Evolutionary conservation across 92 coral and sea anemone species (phyloP).

Genomic region (Porites cylindrica): DNA sequence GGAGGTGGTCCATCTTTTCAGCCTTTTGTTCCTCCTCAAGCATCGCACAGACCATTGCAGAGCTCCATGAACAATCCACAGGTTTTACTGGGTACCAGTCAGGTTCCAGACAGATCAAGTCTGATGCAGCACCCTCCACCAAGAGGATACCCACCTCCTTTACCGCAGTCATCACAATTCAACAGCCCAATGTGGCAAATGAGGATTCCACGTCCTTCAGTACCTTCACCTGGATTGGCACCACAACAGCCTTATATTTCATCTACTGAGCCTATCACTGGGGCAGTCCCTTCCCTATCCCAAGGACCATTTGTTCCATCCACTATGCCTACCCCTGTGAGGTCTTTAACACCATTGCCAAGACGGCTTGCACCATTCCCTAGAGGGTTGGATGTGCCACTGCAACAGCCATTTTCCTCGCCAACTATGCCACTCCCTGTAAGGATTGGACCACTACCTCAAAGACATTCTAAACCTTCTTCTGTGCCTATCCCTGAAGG

Average conservation of each 20-base stretch:
- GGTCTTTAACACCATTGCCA: background rate
- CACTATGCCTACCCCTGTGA: background rate
- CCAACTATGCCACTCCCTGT: background rate
- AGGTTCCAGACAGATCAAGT: background rate
- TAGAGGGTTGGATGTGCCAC: background rate
- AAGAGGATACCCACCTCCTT: background rate
- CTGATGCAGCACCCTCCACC: conserved; percentile 15
- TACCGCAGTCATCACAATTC: background rate
- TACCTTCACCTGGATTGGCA: background rate
- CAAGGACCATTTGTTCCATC: background rate
- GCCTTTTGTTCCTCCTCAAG: background rate
- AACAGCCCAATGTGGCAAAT: conserved; percentile 9
- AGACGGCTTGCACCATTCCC: background rate
- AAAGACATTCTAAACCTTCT: background rate
- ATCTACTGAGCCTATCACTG: background rate
- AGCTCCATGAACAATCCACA: background rate
- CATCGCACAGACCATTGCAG: conserved; percentile 1
- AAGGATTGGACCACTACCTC: background rate
- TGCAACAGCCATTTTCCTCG: background rate
- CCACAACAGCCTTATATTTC: background rate
- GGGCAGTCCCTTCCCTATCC: background rate
- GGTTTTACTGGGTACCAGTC: background rate
- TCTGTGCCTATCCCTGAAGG: background rate
- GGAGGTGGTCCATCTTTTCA: conserved; percentile 16
- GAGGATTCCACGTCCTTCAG: background rate